Evolutionary conservation across 2,113 vertebrate species (phyloP), one percentile per base, ranked within the genome.

Genomic region (Zingel zingel): DNA sequence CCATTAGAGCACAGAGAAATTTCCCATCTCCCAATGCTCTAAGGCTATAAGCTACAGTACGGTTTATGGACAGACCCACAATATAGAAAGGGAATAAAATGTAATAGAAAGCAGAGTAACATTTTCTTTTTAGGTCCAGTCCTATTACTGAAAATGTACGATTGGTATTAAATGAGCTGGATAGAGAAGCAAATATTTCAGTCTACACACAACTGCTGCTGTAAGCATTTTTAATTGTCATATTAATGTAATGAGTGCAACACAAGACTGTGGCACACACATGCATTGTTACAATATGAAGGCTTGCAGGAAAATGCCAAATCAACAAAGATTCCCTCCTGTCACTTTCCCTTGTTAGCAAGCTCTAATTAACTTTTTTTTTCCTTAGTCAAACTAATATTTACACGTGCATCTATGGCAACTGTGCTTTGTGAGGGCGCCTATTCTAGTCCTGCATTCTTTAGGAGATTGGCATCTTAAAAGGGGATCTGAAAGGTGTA

Each of bases 321-420:
- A 91, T 92, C 72, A 86, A 91, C 88, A 90, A 83, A 89, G 88
- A 82, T 84, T 89, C 79, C 63, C 71, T 88, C 75, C 77, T 88
- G 77, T 84, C 89, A 90, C 86, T 91, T 91, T 88, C 85, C 68
- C 88, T 89, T 90, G 87, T 91, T 91, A 90, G 86, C 72, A 88
- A 82, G 77, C 87, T 88, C 88, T 90, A 93, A 93, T 94, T 92
- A 90, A 87, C 87, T 86, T 83, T 84, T 83, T 82, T 76, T 62
- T 68, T 33, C 36, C 61, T 57, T 69, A 88, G 72, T 89, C 74
- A 88, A 92, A 93, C 94, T 88, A 95, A 95, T 95, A 95, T 96
- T 95, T 94, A 94, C 94, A 89, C 21, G 83, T 81, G 94, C 88
- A 84, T 91, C 94, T 92, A 95, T 93, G 91, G 93, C 90, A 94